These are phyloP conservation scores for Azorinus chamasolen DNA, from an alignment of 2,888 invertebrate species.

Conservation along the genomic window DNA sequence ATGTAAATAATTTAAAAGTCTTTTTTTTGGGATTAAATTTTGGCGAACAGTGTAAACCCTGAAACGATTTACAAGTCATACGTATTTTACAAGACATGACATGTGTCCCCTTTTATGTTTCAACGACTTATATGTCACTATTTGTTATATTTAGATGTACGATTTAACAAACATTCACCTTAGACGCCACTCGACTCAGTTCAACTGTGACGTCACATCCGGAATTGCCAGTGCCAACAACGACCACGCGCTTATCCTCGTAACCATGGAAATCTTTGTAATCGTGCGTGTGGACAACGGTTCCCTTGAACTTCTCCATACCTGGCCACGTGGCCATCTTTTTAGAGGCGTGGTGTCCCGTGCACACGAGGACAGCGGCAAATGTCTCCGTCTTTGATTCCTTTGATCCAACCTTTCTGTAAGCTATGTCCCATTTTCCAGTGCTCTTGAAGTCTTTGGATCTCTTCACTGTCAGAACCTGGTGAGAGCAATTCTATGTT, in stretches of 20 bases:
- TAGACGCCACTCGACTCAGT: slow-evolving; percentile 71
- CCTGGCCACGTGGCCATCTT: slow-evolving; percentile 73
- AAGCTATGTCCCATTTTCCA: slow-evolving; percentile 76
- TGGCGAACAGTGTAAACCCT: too few species aligned
- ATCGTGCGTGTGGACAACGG: slow-evolving; percentile 79
- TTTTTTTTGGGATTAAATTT: too few species aligned
- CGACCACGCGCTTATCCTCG: slow-evolving; percentile 85
- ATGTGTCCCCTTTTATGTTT: too few species aligned
- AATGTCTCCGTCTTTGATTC: slow-evolving; percentile 43
- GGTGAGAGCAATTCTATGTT: background rate
- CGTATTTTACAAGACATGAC: too few species aligned
- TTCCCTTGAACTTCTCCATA: slow-evolving; percentile 76
- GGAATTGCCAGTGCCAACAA: slow-evolving; percentile 88
- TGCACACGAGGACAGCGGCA: slow-evolving; percentile 80
- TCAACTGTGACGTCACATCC: slow-evolving; percentile 87
- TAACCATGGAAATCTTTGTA: slow-evolving; percentile 76
- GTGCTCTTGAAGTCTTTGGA: slow-evolving; percentile 11
- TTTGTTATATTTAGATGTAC: too few species aligned
- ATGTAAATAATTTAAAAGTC: too few species aligned
- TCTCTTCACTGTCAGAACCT: slow-evolving; percentile 19
- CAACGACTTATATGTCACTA: too few species aligned
- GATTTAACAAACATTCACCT: too few species aligned
- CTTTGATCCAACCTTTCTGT: too few species aligned
- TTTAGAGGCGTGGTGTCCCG: slow-evolving; percentile 79
- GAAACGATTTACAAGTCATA: too few species aligned